Base-by-base conservation (phyloP, 2,113 vertebrate species). In the Ammodytes dubius region DNA sequence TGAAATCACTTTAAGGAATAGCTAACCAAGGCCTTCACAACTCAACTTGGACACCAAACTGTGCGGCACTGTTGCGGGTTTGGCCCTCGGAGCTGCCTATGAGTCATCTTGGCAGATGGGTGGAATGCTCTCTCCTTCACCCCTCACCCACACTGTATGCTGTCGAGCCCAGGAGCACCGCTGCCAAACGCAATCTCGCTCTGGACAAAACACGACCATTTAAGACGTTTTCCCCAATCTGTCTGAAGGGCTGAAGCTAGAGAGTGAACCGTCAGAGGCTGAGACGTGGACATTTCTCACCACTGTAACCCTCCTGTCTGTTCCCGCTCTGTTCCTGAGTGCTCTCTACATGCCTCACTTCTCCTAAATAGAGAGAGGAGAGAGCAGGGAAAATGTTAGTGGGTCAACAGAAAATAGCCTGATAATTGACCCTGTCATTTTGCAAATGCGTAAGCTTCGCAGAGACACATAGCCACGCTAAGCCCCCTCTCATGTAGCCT, bases 341-440 rank as follows among this genome's bases (percentile, higher is more conserved):
- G 61, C 77, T 73, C 64, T 73, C 56, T n/a, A 19, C 83, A 43
- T 66, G 73, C 65, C 69, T 63, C 64, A 17, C 74, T 60, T 60
- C 65, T 73, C 59, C 76, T 83, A 74, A 81, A 79, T 81, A 82
- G 27, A 27, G 27, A 85, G 74, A 88, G 49, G 74, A 88, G 49
- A 69, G 8, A 66, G 74, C 50, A 50, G 73, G 63, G 37, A 46
- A 79, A 78, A 85, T 84, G 79, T 80, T 70, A 80, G 70, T 65
- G 77, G 82, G 83, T 87, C 80, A 67, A 78, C 85, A 87, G 92
- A 92, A 93, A 95, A 95, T 93, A 95, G 90, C 83, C 70, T 53
- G 67, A 84, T 93, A 94, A 94, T 94, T 93, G 74, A 87, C 84
- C 66, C 85, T 72, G 86, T 86, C 89, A 79, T 91, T 70, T 78